These are phyloP conservation scores for Lacanobia wlatinum DNA, from an alignment of 2,888 invertebrate species.

Conservation along the genomic window DNA sequence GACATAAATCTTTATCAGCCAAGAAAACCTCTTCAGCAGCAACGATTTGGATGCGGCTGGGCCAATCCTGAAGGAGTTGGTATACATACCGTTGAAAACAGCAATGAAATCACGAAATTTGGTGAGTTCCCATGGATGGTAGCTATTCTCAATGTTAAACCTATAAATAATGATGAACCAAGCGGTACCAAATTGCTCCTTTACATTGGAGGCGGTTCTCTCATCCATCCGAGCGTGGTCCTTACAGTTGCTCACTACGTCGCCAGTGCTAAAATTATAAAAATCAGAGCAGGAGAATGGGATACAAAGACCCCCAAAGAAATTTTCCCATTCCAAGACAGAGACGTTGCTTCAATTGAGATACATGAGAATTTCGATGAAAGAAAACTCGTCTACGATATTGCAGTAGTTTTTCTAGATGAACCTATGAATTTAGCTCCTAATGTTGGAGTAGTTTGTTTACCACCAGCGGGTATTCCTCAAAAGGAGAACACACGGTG, in stretches of 20 bases:
- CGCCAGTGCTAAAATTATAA: slow-evolving; percentile 30
- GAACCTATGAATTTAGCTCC: slow-evolving; percentile 91
- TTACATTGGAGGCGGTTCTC: slow-evolving; percentile 95
- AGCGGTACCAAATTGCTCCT: slow-evolving; percentile 81
- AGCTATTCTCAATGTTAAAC: slow-evolving; percentile 91
- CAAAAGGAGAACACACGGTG: slow-evolving; percentile 86
- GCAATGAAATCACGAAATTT: slow-evolving; percentile 93
- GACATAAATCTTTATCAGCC: slow-evolving; percentile 73
- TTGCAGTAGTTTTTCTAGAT: slow-evolving; percentile 93
- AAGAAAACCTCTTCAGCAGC: slow-evolving; percentile 43
- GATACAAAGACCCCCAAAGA: slow-evolving; percentile 94
- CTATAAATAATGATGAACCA: slow-evolving; percentile 81
- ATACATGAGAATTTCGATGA: slow-evolving; percentile 92
- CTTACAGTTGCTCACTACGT: slow-evolving; percentile 94
- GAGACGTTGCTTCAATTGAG: slow-evolving; percentile 90
- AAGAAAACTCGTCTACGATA: slow-evolving; percentile 93
- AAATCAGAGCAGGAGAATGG: slow-evolving; percentile 95
- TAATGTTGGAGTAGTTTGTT: slow-evolving; percentile 94
- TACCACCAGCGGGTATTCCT: slow-evolving; percentile 87
- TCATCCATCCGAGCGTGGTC: slow-evolving; percentile 94
- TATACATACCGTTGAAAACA: slow-evolving; percentile 92
- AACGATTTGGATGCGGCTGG: slow-evolving; percentile 92
- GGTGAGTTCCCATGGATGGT: slow-evolving; percentile 97
- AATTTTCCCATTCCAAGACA: slow-evolving; percentile 93
- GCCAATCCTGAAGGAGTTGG: slow-evolving; percentile 93